Evolutionary conservation across 2,113 vertebrate genomes (phyloP), one percentile per base, ranked within the genome.

Genomic region (Haemorhous mexicanus): DNA sequence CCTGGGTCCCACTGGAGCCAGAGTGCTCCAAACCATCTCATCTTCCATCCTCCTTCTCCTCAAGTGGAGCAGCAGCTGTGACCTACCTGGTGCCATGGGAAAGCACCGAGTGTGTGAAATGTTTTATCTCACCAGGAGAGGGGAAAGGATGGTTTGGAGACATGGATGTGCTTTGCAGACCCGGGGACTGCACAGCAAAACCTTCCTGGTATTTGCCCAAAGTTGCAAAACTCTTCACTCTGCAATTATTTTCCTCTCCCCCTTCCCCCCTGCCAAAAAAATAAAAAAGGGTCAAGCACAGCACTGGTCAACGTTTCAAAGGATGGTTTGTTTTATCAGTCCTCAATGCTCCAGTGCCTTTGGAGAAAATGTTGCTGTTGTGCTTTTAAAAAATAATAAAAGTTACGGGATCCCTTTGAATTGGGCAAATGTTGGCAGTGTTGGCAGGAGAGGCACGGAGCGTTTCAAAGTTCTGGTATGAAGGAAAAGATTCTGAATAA

Each of bases 401-500:
- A 98, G 97, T 98, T 98, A 91, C 39, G 67, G 96, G 95, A 95
- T 97, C 93, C 96, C 94, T 98, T 98, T 98, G 97, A 97, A 98
- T 97, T 97, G 28, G 93, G 94, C 96, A 97, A 97, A 97, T 96
- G 97, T 96, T 98, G 96, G 97, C 97, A 97, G 64, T 88, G 82
- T 96, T 97, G 97, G 97, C 97, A 98, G 97, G 97, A 98, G 98
- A 98, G 97, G 93, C 97, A 97, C 15, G 49, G 96, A 98, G 98
- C 95, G 58, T 98, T 98, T 98, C 97, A 98, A 98, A 98, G 98
- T 98, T 98, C 97, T 98, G 97, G 96, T 98, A 97, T 96, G 95
- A 96, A 97, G 96, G 94, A 98, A 97, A 98, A 97, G 97, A 98
- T 98, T 98, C 97, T 98, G 98, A 98, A 98, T 98, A 98, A 98